Conservation (phyloP, 92 coral and sea anemone species). For the Phenganax marumi region DNA sequence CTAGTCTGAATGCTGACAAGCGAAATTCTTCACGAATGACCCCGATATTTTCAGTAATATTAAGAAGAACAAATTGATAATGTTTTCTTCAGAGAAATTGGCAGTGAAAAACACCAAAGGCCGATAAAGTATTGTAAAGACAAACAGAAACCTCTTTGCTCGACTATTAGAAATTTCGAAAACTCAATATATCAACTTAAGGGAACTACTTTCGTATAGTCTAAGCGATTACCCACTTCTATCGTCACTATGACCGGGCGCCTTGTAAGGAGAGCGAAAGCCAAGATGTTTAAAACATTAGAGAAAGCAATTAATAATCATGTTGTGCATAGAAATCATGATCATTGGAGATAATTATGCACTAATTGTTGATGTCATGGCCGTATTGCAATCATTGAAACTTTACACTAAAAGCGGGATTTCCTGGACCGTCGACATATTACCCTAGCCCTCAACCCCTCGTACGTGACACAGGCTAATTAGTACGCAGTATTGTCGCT, state of each 20-base stretch:
- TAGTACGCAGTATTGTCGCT: too few species aligned
- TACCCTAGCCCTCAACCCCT: too few species aligned
- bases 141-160: slow-evolving; percentile 39
- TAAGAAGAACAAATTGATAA: too few species aligned
- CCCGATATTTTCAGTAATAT: too few species aligned
- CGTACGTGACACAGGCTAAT: too few species aligned
- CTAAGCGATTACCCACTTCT: slow-evolving; percentile 31
- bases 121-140: slow-evolving; percentile 3
- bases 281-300: slow-evolving; percentile 35
- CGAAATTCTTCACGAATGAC: slow-evolving; percentile 11
- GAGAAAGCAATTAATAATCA: slow-evolving; percentile 35
- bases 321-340: slow-evolving; percentile 37
- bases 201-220: too few species aligned
- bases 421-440: too few species aligned
- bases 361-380: slow-evolving; percentile 37
- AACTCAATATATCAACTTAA: slow-evolving; percentile 11
- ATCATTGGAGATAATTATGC: slow-evolving; percentile 43
- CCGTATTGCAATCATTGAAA: too few species aligned
- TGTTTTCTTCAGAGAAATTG: too few species aligned
- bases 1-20: slow-evolving; percentile 9
- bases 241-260: slow-evolving; percentile 15
- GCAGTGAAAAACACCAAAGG: too few species aligned
- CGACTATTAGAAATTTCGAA: too few species aligned
- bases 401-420: too few species aligned
- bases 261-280: slow-evolving; percentile 44